Evolutionary conservation across 37 sponge, comb jelly and placozoan species (phyloP), one percentile per base, ranked within the genome.

Genomic region (Corticium candelabrum): DNA sequence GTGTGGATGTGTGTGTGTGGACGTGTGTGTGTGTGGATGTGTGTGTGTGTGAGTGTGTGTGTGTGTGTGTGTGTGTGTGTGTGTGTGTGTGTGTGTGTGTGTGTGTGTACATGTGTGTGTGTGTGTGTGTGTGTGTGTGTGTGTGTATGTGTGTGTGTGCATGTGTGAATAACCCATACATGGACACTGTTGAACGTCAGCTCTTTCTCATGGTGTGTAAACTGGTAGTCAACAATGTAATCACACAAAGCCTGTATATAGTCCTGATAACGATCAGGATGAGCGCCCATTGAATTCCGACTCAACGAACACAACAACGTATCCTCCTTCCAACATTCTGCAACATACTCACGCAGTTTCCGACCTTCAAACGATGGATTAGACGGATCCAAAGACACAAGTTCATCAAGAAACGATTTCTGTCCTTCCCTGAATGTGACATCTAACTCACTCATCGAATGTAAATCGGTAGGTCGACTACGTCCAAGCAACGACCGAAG

Each of bases 291-390:
- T 50, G 11, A 11, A 21, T 21, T 21, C 15, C 62, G 15, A 50
- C 21, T 21, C n/a, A n/a, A n/a, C n/a, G n/a, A n/a, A n/a, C n/a
- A n/a, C n/a, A n/a, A n/a, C n/a, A n/a, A n/a, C n/a, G n/a, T n/a
- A 11, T 50, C 62, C 62, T 50, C 62, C 11, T 50, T 50, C 62
- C 62, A 50, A 21, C 62, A 50, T 21, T 50, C 62, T 11, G 15
- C 15, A 11, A 21, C 62, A 21, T 50, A 50, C 62, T 50, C 62
- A 11, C 62, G 11, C 62, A 50, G 21, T 21, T 50, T 50, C 21
- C 62, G 62, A 50, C 62, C 62, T 50, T 50, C 62, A 50, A 50
- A 50, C 11, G 62, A 50, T 50, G 15, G 62, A 50, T 50, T 50
- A 21, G 62, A 11, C 62, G 62, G 15, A 21, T 50, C 21, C 15